Conservation (phyloP, 2,888 invertebrate species). For the Atethmia centrago region DNA sequence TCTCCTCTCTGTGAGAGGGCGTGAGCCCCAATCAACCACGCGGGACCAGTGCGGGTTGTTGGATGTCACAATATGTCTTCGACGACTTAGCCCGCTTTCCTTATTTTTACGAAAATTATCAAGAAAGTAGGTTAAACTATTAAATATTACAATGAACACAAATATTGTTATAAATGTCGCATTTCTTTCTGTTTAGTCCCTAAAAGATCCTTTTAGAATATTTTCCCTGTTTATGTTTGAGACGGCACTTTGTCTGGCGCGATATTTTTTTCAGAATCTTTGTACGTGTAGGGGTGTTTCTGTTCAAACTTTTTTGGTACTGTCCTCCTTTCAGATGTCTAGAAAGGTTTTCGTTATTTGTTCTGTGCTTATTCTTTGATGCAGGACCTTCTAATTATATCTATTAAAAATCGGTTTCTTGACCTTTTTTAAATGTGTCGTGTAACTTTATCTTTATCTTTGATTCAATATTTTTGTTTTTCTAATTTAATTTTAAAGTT, state of each 20-base stretch:
- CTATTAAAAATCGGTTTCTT: not conserved
- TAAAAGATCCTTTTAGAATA: slow-evolving; percentile 36
- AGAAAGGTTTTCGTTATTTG: not conserved
- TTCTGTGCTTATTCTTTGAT: not conserved
- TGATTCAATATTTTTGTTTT: not conserved
- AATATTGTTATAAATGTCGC: slow-evolving; percentile 27
- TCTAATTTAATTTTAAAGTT: not conserved
- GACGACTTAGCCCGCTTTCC: not conserved
- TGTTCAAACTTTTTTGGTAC: not conserved
- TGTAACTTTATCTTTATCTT: no score
- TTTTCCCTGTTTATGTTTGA: slow-evolving; percentile 40
- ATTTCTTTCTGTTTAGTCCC: slow-evolving; percentile 26
- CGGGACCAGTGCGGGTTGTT: no score
- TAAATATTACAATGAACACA: slow-evolving; percentile 34
- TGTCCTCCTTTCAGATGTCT: not conserved
- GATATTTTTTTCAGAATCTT: slow-evolving; percentile 33
- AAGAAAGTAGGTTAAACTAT: slow-evolving; percentile 31
- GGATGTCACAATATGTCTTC: no score
- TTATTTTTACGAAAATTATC: not conserved
- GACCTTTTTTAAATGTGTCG: not conserved
- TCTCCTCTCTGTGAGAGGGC: no score
- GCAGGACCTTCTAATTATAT: not conserved
- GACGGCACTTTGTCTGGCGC: slow-evolving; percentile 19
- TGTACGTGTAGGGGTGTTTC: slow-evolving; percentile 15
- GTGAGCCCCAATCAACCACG: no score